Conservation (phyloP, 2,113 vertebrate species). For the Proteles cristata region DNA sequence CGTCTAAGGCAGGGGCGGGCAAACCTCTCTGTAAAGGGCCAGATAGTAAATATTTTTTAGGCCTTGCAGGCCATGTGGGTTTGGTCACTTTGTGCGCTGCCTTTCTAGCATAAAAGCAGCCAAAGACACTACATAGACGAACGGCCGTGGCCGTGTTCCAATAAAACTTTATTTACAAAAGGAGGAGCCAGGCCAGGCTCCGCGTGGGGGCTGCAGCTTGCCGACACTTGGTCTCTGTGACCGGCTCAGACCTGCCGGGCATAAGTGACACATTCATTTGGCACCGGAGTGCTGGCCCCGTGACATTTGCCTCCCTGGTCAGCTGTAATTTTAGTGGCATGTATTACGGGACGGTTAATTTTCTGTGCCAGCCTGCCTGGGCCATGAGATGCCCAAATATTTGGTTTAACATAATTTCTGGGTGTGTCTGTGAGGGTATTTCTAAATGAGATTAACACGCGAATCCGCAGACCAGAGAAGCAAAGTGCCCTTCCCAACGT, state of each 20-base stretch:
- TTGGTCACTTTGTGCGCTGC: neutral
- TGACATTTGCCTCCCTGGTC: neutral
- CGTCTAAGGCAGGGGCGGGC: neutral
- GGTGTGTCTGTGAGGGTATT: neutral
- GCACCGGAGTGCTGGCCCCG: neutral
- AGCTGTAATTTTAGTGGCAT: neutral
- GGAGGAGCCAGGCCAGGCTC: fast-evolving
- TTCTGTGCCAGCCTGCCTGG: neutral
- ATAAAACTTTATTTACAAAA: slow-evolving; percentile 23
- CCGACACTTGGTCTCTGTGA: neutral
- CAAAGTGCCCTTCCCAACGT: fast-evolving
- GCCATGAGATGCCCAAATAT: neutral
- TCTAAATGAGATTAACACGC: neutral
- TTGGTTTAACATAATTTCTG: neutral
- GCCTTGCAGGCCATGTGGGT: neutral
- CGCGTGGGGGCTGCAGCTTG: too few species aligned
- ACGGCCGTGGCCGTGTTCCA: too few species aligned
- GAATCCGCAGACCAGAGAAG: neutral
- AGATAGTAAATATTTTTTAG: neutral
- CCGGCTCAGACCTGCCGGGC: fast-evolving
- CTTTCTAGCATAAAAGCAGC: neutral
- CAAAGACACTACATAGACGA: neutral
- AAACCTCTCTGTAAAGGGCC: neutral
- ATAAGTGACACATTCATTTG: too few species aligned
- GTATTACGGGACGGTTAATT: neutral